Conservation (phyloP, 1,140 invertebrate species). For the Asobara japonica region DNA sequence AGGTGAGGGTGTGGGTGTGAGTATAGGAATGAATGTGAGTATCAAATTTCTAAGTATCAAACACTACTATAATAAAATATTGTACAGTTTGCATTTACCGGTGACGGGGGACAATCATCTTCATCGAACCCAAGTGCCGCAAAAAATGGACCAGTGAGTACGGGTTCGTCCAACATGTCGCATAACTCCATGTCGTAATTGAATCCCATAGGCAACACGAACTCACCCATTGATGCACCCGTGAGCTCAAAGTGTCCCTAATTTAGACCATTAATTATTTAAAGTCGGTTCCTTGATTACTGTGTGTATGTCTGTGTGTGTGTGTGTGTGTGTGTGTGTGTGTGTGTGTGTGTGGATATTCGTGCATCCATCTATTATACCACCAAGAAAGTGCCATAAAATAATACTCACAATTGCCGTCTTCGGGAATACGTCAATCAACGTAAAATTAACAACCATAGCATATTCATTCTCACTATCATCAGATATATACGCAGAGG, state of each 20-base stretch:
- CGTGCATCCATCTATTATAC: not conserved
- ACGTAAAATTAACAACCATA: not conserved
- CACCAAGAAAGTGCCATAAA: too few species aligned
- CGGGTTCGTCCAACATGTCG: slow-evolving; percentile 25
- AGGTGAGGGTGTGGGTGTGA: too few species aligned
- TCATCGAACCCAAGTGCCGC: not conserved
- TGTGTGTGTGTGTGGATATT: too few species aligned
- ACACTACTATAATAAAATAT: too few species aligned
- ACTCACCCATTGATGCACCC: slow-evolving; percentile 25
- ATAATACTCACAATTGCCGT: slow-evolving; percentile 15
- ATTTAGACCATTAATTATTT: not conserved
- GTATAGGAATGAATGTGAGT: too few species aligned
- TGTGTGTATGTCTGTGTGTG: too few species aligned
- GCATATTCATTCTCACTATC: not conserved
- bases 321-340: too few species aligned
- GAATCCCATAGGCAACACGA: slow-evolving; percentile 23
- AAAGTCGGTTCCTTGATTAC: too few species aligned
- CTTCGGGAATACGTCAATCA: slow-evolving; percentile 14
- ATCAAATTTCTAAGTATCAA: too few species aligned
- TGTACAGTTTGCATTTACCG: not conserved
- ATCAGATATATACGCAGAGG: not conserved
- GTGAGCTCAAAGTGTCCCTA: slow-evolving; percentile 18
- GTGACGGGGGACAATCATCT: slow-evolving; percentile 6
- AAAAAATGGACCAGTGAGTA: slow-evolving; percentile 20
- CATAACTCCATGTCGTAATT: slow-evolving; percentile 18